Evolutionary conservation across 2,888 invertebrate genomes (phyloP).

Genomic region (Reticulitermes lucifugus): DNA sequence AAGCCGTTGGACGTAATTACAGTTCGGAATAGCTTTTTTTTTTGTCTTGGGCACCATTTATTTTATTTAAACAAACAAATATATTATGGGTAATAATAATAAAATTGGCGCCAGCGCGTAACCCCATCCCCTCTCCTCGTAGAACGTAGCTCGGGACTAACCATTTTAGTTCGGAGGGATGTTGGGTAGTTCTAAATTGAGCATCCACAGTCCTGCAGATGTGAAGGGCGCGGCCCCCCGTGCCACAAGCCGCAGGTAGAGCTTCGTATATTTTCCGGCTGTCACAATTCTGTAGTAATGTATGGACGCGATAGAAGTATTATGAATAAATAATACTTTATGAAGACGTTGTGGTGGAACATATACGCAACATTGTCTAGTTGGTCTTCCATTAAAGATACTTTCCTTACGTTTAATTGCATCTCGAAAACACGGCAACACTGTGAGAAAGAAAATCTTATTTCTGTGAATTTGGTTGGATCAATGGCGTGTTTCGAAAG

Average conservation of each 20-base stretch:
- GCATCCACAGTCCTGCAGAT: constrained; percentile 52
- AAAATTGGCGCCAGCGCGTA: constrained; percentile 52
- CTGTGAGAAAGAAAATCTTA: constrained; percentile 7
- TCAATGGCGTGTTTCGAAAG: constrained; percentile 16
- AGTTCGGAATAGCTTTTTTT: not conserved
- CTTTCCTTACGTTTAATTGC: not conserved
- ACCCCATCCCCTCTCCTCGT: constrained; percentile 57
- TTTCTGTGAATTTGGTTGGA: constrained; percentile 29
- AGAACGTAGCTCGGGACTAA: constrained; percentile 66
- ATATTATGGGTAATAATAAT: constrained; percentile 12
- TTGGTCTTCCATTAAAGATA: too few relatives aligned
- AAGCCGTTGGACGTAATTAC: not conserved
- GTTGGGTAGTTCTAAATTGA: constrained; percentile 53
- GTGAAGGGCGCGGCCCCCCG: constrained; percentile 55
- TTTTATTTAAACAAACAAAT: not conserved
- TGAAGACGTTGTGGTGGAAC: too few relatives aligned
- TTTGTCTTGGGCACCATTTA: not conserved
- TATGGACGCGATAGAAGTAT: not conserved
- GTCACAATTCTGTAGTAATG: not conserved
- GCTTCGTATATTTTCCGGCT: not conserved
- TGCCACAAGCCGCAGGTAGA: constrained; percentile 13
- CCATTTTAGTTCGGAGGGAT: constrained; percentile 64
- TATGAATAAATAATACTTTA: too few relatives aligned
- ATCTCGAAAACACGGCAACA: constrained; percentile 26
- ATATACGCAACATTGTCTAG: too few relatives aligned